Base-by-base conservation (phyloP, 2,888 invertebrate species). In the Thymelicus lineola region DNA sequence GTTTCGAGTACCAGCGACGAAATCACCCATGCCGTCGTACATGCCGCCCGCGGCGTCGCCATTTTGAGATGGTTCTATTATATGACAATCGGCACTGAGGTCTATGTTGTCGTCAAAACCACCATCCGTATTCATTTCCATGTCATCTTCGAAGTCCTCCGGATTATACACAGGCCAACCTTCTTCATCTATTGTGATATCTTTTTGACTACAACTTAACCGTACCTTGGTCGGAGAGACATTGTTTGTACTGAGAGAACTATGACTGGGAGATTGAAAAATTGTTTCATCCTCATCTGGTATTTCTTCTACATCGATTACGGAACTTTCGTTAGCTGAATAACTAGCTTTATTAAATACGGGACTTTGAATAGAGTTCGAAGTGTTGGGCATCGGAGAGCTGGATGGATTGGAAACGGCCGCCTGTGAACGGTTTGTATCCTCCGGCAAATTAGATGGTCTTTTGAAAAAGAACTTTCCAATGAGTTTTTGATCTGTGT, bases 1-100 rank as follows among this genome's bases (percentile, higher is more conserved):
- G 82, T 96, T 96, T 74, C 94, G 91, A 15, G 95, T 95, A 71
- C 95, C 94, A 6, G 94, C 94, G 66, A 94, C 91, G 76, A 96
- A 96, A 72, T 94, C 90, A 0, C 95, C 95, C 81, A 94, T 93
- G 1, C 90, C 91, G 71, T 89, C 88, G 75, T 93, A 90, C 72
- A 89, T n/a, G 10, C 20, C n/a, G 12, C 53, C 90, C 0, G 82
- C 73, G 3, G 75, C 76, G 0, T 73, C 75, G 10, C 70, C 71
- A n/a, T 80, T 82, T 38, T 79, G 75, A 17, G 79, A 80, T 1
- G 81, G 72, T 20, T 84, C 77, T 20, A 28, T 20, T 5, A 20
- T 20, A 14, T 50, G 7, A 20, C 50, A 50, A 17, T 50, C 50
- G 9, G 20, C 50, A 10, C 12, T 17, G 4, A 3, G 5, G n/a